Percentiles rank a stretch among this genome's conserved stretches.
phyloP scores from a whole-genome alignment of 1,140 invertebrate genomes.

The Procambarus clarkii region DNA sequence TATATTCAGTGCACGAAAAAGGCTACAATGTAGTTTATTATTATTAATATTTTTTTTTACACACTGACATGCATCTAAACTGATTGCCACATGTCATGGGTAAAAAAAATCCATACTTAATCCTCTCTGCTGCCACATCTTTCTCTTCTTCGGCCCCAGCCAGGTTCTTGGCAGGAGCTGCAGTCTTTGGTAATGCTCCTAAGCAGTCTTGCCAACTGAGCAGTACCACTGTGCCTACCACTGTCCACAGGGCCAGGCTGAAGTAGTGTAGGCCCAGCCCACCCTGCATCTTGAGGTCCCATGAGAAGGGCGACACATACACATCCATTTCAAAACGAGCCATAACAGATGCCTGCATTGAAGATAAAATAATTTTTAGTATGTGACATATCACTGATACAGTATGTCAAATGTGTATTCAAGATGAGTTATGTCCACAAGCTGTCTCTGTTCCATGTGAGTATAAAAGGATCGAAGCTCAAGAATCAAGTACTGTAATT shows the following conservation, averaged over 20 bases:
- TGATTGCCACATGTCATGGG: too few species aligned
- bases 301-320: slow-evolving; percentile 32
- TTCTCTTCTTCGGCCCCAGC: slow-evolving; percentile 35
- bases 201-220: background rate
- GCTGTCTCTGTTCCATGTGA: too few species aligned
- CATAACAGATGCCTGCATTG: slow-evolving; percentile 33
- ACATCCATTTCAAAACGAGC: slow-evolving; percentile 36
- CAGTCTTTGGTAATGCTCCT: background rate
- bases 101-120: slow-evolving; percentile 17
- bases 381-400: background rate
- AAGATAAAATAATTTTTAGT: background rate
- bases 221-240: slow-evolving; percentile 1
- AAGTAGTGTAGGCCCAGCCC: slow-evolving; percentile 33
- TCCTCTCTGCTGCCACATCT: slow-evolving; percentile 50
- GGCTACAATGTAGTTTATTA: too few species aligned
- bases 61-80: too few species aligned
- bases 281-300: slow-evolving; percentile 28
- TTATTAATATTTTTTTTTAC: too few species aligned
- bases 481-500: too few species aligned
- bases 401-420: too few species aligned
- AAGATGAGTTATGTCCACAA: too few species aligned
- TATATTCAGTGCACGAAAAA: too few species aligned
- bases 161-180: background rate
- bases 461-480: too few species aligned
- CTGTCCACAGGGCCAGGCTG: slow-evolving; percentile 8